Base-by-base conservation (phyloP, 2,113 vertebrate species). In the Phrynocephalus versicolor region DNA sequence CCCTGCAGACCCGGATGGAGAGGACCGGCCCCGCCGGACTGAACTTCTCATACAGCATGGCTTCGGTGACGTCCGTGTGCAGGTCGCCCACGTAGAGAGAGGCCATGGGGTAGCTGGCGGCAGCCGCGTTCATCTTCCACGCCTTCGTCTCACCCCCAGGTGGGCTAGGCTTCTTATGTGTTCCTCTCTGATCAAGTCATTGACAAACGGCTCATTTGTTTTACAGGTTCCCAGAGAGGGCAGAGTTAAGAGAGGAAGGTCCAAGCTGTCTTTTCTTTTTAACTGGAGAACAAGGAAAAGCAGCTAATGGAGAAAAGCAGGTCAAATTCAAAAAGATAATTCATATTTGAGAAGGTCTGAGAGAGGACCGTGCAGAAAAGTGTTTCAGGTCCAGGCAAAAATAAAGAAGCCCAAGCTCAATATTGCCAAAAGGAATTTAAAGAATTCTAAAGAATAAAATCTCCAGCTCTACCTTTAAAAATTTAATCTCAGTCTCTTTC, bases 11-110 rank as follows among this genome's bases (percentile, higher is more conserved):
- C 86, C 99, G 98, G 93, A 99, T 99, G 90, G 99, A 99, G 75
- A 99, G 97, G 58, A 99, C 98, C n/a, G 99, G 99, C 71, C 99
- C 99, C 1, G 98, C 98, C 0, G 99, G 99, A 94, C 98, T 99
- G 96, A 99, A 99, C 96, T 99, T 99, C 97, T 99, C 99, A 0
- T 99, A 99, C 85, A 99, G 97, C 98, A 99, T 98, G 84, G 99
- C 99, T 96, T 99, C 99, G 51, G 99, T 99, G 95, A 99, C 98
- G 79, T 99, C 98, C 70, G 98, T 97, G 97, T 99, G 99, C 96
- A 99, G 96, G 94, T 99, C 98, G 79, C 99, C 99, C 93, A 99
- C 99, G 84, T 99, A 99, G 14, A 99, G 97, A 90, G 99, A 99
- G 69, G 99, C 99, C 99, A 99, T 99, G 45, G 99, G 99, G 95